Conservation (phyloP, 2,888 invertebrate species). For the Lepidocyrtinus sp. region DNA sequence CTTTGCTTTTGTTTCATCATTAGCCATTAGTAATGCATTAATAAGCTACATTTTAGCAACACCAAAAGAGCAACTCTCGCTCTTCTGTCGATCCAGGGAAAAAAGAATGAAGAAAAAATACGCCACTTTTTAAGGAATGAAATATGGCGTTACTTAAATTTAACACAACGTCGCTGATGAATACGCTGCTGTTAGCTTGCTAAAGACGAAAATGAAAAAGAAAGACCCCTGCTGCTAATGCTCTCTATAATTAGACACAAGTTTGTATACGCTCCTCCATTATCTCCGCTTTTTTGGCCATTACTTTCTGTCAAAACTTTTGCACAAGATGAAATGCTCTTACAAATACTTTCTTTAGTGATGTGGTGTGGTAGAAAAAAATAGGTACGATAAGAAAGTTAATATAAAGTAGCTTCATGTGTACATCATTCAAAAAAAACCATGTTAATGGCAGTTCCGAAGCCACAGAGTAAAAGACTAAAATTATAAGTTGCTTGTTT, state of each 20-base stretch:
- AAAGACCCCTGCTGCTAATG: constrained; percentile 52
- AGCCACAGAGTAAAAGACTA: too few species aligned
- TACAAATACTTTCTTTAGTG: neutral
- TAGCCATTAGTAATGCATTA: constrained; percentile 20
- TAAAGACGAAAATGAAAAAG: neutral
- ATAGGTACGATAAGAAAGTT: too few species aligned
- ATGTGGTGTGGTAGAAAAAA: too few species aligned
- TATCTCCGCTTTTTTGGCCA: constrained; percentile 20
- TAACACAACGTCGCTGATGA: constrained; percentile 28
- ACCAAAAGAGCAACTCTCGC: neutral
- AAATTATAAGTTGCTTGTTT: too few species aligned
- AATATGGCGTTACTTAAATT: constrained; percentile 39
- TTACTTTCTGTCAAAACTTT: constrained; percentile 54
- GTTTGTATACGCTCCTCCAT: constrained; percentile 10
- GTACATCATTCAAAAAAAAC: too few species aligned
- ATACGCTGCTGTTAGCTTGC: neutral
- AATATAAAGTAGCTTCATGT: too few species aligned
- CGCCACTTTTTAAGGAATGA: constrained; percentile 39
- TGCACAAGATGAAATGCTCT: constrained; percentile 37
- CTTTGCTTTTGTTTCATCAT: neutral
- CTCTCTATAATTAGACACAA: constrained; percentile 52
- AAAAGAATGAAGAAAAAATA: constrained; percentile 12
- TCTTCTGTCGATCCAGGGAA: constrained; percentile 15
- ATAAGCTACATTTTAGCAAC: constrained; percentile 34
- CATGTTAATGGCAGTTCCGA: too few species aligned